Base-by-base conservation (phyloP, 2,888 invertebrate genomes). In the Noctua janthina region DNA sequence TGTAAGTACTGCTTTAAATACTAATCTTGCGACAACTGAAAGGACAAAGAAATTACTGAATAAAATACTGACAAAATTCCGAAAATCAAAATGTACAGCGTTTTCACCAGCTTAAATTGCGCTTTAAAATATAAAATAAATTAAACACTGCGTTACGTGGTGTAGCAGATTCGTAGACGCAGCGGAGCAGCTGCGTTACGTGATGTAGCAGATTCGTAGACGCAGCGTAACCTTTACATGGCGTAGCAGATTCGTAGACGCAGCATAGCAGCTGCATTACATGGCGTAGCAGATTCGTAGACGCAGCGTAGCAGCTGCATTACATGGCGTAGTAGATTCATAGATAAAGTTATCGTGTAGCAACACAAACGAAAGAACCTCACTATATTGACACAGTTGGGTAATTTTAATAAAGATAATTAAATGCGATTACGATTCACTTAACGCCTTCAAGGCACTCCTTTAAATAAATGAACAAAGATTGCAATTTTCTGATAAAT, bases 401-500 rank as follows among this genome's bases (percentile, higher is more conserved):
- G 1, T 2, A 35, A 13, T 43, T 64, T 39, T n/a, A 29, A 8
- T 17, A 13, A 39, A 77, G 11, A 51, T 43, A 23, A 64, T 64
- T 46, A 49, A 79, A 49, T 29, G 10, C 7, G 5, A 46, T 68
- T 20, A 78, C 11, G 5, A 29, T 68, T 56, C 5, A 39, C 4
- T 46, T 35, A 2, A 56, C 17, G 35, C n/a, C 7, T 54, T 54
- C 15, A 35, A 66, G 10, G 0, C 29, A 49, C 29, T 64, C 3
- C 17, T 10, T 23, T 5, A 11, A 39, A 70, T 69, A 10, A 79
- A 79, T 79, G 11, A 80, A 51, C 20, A 46, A 23, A 43, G 71
- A 80, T 80, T 46, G 35, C 11, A 80, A 64, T 62, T 43, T 62
- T 20, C 15, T 62, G 80, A 79, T 71, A 62, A 71, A 20, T 43